Base-by-base conservation (phyloP, 2,888 invertebrate genomes). In the Lymantria dispar region DNA sequence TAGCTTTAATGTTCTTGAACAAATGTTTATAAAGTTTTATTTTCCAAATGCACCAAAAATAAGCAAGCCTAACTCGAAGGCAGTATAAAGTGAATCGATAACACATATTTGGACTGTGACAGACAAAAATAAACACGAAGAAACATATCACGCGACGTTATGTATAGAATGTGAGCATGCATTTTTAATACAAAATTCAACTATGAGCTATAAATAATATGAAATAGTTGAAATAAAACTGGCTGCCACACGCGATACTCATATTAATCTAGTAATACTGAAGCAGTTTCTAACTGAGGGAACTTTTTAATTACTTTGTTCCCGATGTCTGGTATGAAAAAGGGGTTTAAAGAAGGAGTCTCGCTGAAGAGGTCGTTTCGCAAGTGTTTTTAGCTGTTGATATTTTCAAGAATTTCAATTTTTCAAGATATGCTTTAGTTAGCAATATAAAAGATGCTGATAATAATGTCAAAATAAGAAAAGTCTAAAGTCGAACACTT, bases 301-400 rank as follows among this genome's bases (percentile, higher is more conserved):
- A 78, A 79, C 72, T 79, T 79, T 78, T 80, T 80, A 80, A 80
- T 80, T 80, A 79, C 78, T 78, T 78, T 73, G 73, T 75, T 75
- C 75, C 73, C 68, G 67, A 66, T 68, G 76, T 73, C 72, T 77
- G 71, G 60, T 71, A 68, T 64, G 61, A 69, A 71, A 70, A 69
- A 65, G 64, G 51, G 54, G 60, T 54, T 57, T 52, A 46, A 60
- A 59, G 62, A 65, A 72, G 57, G 54, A 62, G 54, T 45, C 43
- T 51, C 46, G 40, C 42, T 52, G 50, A 52, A 65, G 51, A 57
- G 53, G 53, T 43, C 51, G 59, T 47, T 56, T 58, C 39, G 45
- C 48, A 61, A 59, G 56, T 56, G 58, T 62, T 61, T 51, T 42
- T 31, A 40, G 40, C 22, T 31, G 50, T 46, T 39, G 39, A 36